Evolutionary conservation across 37 sponge, comb jelly and placozoan genomes (phyloP).

Genomic region (Haliclona indistincta): DNA sequence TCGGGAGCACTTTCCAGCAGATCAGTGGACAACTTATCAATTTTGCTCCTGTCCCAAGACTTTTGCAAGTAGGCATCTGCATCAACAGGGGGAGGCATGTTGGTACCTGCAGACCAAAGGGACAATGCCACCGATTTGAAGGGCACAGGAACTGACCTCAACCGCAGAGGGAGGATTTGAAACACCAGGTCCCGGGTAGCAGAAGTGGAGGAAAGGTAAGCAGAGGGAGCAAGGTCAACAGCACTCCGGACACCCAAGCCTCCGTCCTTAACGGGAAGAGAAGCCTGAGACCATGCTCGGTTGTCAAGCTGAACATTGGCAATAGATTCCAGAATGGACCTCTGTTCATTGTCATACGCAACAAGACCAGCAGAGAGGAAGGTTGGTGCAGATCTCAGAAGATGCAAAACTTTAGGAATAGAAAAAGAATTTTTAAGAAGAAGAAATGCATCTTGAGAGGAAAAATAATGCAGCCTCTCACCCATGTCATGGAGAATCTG

Average conservation of each 20-base stretch:
- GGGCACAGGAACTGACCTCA: background rate
- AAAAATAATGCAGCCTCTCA: constrained; percentile 25
- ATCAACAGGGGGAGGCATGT: constrained; percentile 14
- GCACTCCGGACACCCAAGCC: constrained; percentile 52
- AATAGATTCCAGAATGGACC: constrained; percentile 19
- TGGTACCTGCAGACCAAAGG: background rate
- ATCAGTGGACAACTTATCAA: background rate
- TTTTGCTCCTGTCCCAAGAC: constrained; percentile 20
- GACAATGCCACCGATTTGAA: background rate
- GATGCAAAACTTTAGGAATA: constrained; percentile 44
- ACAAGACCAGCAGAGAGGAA: constrained; percentile 2
- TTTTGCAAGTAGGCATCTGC: background rate
- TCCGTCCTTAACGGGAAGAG: constrained; percentile 39
- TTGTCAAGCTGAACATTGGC: constrained; percentile 20
- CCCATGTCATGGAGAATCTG: background rate
- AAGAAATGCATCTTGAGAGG: constrained; percentile 34
- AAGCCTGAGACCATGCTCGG: constrained; percentile 45
- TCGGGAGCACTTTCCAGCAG: constrained; percentile 4
- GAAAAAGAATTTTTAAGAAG: constrained; percentile 40
- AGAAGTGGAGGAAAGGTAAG: constrained; percentile 55
- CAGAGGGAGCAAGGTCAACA: constrained; percentile 44
- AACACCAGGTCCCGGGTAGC: constrained; percentile 20
- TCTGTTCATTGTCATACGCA: constrained; percentile 9
- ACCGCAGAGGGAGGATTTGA: constrained; percentile 17
- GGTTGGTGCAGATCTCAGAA: constrained; percentile 45